Base-by-base conservation (phyloP, 92 coral and sea anemone species). In the Bergia puertoricense region DNA sequence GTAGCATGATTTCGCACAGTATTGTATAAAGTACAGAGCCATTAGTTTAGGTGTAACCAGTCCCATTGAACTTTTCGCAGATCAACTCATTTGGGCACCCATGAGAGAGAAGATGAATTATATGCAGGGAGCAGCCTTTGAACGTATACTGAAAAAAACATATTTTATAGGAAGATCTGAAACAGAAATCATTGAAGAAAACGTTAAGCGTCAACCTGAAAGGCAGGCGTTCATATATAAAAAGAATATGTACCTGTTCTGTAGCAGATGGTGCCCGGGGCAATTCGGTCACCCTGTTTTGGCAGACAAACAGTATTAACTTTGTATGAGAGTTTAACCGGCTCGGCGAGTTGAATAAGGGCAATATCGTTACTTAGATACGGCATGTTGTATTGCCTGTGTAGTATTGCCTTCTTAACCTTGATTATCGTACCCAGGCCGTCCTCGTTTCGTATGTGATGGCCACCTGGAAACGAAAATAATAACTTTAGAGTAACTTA, bases 221-320 rank as follows among this genome's bases (percentile, higher is more conserved):
- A 71, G 4, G 75, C 0, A 37, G 18, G 4, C 14, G 41, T 73
- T 36, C 77, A 6, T 11, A 73, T 4, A 68, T 10, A 68, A 36
- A 20, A 0, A 73, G 8, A 73, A 20, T 38, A 43, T 46, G 14
- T 86, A 90, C 92, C 92, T 86, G 92, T 86, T 72, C 88, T 86
- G 36, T 90, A 90, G 69, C 92, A 90, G 56, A 86, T 65, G 76
- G 79, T 80, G 16, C 92, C 92, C n/a, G 90, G 83, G 67, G 88
- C 90, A 50, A 90, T 80, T 23, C 87, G 83, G 59, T 77, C 75
- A 8, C 90, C 90, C 3, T 80, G 54, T 48, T 86, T 86, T 48
- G 92, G 92, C 18, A 90, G 88, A 86, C 92, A 90, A 30, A 86
- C 87, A 71, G 83, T 72, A 51, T 85, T 86, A 11, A 74, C 56